Conservation (phyloP, 1,140 invertebrate species). For the Anadara kagoshimensis region DNA sequence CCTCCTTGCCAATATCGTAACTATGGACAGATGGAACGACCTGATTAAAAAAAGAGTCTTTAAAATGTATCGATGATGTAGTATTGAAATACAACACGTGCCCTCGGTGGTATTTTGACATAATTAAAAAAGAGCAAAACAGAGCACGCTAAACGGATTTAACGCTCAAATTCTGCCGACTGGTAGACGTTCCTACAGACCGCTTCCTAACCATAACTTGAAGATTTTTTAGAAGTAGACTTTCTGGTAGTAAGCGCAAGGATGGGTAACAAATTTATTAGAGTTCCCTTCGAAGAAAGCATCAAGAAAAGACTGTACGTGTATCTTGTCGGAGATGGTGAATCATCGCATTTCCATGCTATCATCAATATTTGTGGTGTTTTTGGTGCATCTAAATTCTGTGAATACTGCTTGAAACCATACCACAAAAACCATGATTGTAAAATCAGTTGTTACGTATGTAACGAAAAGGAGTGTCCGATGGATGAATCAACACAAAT, state of each 20-base stretch:
- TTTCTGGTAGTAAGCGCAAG: too few relatives aligned
- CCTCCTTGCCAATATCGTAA: neutral
- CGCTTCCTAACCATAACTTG: too few relatives aligned
- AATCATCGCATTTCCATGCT: slow-evolving; percentile 11
- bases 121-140: neutral
- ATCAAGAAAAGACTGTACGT: slow-evolving; percentile 20
- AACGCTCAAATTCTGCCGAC: neutral
- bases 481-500: too few relatives aligned
- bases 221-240: too few relatives aligned
- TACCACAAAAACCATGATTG: neutral
- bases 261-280: slow-evolving; percentile 20
- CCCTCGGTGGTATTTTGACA: neutral
- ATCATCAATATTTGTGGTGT: slow-evolving; percentile 21
- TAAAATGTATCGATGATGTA: slow-evolving; percentile 1
- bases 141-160: neutral
- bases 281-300: neutral
- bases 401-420: slow-evolving; percentile 13
- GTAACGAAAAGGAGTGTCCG: too few relatives aligned
- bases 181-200: neutral
- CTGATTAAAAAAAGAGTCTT: neutral
- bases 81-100: neutral
- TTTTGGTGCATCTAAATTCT: slow-evolving; percentile 29
- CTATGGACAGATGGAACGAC: neutral
- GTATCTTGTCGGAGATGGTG: neutral
- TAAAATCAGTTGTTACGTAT: too few relatives aligned